These are phyloP conservation scores for Poeciliopsis presidionis DNA, from an alignment of 2,797 vertebrate species.

Conservation along the genomic window DNA sequence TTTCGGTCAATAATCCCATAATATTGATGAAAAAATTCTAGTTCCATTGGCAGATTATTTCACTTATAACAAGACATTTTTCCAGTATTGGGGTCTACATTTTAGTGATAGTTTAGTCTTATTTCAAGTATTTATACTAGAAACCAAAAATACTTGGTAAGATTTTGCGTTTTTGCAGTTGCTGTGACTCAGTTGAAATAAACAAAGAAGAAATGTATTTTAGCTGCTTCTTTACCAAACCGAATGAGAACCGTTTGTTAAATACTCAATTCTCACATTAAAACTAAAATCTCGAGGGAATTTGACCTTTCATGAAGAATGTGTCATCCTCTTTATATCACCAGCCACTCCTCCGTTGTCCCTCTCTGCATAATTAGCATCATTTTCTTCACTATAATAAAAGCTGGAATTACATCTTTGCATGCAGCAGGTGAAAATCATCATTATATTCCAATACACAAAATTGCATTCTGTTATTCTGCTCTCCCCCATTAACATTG, in stretches of 20 bases:
- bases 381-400: slow-evolving; percentile 12
- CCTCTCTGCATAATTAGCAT: slow-evolving; percentile 23
- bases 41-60: too few relatives aligned
- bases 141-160: too few relatives aligned
- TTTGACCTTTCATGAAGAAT: slow-evolving; percentile 2
- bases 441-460: slow-evolving; percentile 27
- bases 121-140: too few relatives aligned
- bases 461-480: slow-evolving; percentile 30
- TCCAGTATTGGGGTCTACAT: too few relatives aligned
- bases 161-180: too few relatives aligned
- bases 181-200: background rate
- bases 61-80: too few relatives aligned
- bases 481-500: slow-evolving; percentile 18
- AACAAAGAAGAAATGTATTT: background rate
- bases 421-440: slow-evolving; percentile 21
- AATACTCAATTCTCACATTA: background rate
- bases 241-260: background rate
- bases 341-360: slow-evolving; percentile 4
- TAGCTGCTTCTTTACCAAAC: background rate
- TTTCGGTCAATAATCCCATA: too few relatives aligned
- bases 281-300: slow-evolving; percentile 10
- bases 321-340: slow-evolving; percentile 1
- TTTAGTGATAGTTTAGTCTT: too few relatives aligned
- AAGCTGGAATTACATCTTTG: slow-evolving; percentile 7
- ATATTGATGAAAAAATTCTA: too few relatives aligned